Evolutionary conservation across 1,140 invertebrate genomes (phyloP), one percentile per base, ranked within the genome.

Genomic region (Bombus sylvicola): DNA sequence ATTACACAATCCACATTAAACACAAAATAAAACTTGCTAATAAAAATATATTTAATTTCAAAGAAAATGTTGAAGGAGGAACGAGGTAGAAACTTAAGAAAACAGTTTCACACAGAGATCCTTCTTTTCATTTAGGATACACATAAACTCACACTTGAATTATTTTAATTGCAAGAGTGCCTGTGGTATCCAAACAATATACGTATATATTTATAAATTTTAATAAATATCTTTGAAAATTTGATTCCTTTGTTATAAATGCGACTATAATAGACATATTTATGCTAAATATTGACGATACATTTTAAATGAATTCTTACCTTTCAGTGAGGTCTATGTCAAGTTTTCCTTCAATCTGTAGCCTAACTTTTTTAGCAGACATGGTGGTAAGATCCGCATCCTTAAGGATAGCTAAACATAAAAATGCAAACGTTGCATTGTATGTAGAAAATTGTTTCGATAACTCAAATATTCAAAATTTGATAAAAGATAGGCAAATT

Each of bases 361-460:
- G 97, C 47, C 98, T 97, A n/a, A 99, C 98, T 95, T 98, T 98
- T 92, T 99, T 99, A 2, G 98, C 97, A 22, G 98, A 98, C 90
- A 98, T 97, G 59, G 97, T 97, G 13, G 97, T 96, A 18, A 99
- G 95, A 93, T 99, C 97, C 10, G 98, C 98, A 95, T 97, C 97
- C 95, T 98, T 98, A 6, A 99, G 96, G 90, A 99, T 98, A 79
- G 97, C 98, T 98, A 93, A 43, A 96, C 96, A 41, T 22, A 64
- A 91, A 86, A 91, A 92, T 91, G 88, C 91, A 88, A 90, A 86
- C 77, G 64, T 43, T 66, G 13, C 0, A 74, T 57, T 73, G 2
- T 4, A n/a, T 18, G 3, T 73, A 41, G 34, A 74, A 43, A 69
- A 47, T 78, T 39, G 37, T 34, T 12, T 34, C 2, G n/a, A 34